Evolutionary conservation across 23 tunicate species (phyloP), one percentile per base, ranked within the genome.

Genomic region (Clavelina lepadiformis): DNA sequence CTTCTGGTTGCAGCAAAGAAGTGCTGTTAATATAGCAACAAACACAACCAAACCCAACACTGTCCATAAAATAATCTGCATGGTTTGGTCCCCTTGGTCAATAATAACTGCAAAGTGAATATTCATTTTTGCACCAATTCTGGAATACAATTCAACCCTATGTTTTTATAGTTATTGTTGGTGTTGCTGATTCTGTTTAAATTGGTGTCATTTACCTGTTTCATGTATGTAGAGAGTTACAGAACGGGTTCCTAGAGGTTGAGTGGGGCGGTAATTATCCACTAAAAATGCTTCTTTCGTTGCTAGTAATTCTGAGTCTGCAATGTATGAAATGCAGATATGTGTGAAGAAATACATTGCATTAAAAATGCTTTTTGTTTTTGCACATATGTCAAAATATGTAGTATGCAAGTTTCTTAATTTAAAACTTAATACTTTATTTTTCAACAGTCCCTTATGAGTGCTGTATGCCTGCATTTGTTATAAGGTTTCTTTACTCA

Each of bases 261-360:
- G 88, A 22, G 65, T 46, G 5, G 88, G 88, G 37, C 88, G 67
- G 24, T 81, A 81, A 49, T 81, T 81, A 54, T 20, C 22, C 21
- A 15, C 21, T 7, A 8, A 15, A 21, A 15, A 15, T 20, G 7
- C 22, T 20, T 15, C 11, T 54, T 54, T 44, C 18, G 13, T 18
- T 44, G 50, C 50, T 11, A 54, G 21, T 15, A 15, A 8, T 15
- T 54, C 19, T 54, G 24, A 54, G 19, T 7, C 61, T 15, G 8
- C n/a, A n/a, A n/a, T n/a, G n/a, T n/a, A n/a, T n/a, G n/a, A n/a
- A n/a, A n/a, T n/a, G n/a, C n/a, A n/a, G n/a, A n/a, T n/a, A n/a
- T n/a, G n/a, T n/a, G n/a, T n/a, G n/a, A n/a, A n/a, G n/a, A n/a
- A n/a, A n/a, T n/a, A n/a, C n/a, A n/a, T n/a, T n/a, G n/a, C n/a